Evolutionary conservation across 64 coral and sea anemone species (phyloP).

Genomic region (Porites australiensis): DNA sequence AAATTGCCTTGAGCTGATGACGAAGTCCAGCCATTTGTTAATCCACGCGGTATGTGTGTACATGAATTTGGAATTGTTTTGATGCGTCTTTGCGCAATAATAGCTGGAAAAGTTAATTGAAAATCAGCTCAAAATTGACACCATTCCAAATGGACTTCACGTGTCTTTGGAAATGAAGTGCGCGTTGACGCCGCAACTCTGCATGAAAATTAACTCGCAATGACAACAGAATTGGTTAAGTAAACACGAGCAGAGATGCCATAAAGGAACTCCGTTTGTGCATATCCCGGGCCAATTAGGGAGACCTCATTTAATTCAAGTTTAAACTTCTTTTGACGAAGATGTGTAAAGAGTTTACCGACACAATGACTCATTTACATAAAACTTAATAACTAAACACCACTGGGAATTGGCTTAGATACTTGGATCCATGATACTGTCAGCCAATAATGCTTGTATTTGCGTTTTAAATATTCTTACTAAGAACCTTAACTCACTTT

Average conservation of each 20-base stretch:
- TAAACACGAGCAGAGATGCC: conserved; percentile 12
- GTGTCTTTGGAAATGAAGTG: conserved; percentile 19
- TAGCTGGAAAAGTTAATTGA: background rate
- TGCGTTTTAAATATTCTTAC: background rate
- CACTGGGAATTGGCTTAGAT: conserved; percentile 34
- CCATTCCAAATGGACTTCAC: conserved; percentile 8
- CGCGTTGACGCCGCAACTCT: background rate
- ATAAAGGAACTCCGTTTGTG: conserved; percentile 12
- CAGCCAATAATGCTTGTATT: too few relatives aligned
- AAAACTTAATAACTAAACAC: conserved; percentile 7
- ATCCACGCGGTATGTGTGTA: background rate
- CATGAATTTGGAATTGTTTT: background rate
- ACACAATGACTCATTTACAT: conserved; percentile 53
- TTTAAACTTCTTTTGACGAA: conserved; percentile 27
- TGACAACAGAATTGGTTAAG: conserved; percentile 27
- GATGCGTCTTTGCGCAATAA: background rate
- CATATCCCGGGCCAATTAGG: conserved; percentile 34
- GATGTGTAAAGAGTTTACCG: conserved; percentile 20
- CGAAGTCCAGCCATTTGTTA: conserved; percentile 10
- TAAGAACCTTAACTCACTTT: background rate
- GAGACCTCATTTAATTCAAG: conserved; percentile 22
- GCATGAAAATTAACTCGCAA: conserved; percentile 9
- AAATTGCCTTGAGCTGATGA: conserved; percentile 3
- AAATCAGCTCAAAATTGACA: background rate
- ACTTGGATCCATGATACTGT: background rate